Evolutionary conservation across 2,113 vertebrate genomes (phyloP), one percentile per base, ranked within the genome.

Genomic region (Crocuta crocuta): DNA sequence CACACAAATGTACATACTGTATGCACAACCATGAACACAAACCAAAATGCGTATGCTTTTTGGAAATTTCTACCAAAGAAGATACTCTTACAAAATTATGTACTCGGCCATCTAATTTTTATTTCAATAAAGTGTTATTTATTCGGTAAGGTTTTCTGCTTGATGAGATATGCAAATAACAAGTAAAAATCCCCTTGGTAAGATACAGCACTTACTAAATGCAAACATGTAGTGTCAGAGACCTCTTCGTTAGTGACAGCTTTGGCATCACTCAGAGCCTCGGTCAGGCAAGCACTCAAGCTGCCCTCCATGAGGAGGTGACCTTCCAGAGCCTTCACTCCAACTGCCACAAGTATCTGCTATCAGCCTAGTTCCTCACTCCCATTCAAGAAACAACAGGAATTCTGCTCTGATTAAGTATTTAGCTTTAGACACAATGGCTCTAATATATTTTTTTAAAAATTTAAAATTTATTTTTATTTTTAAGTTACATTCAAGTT

Each of bases 41-140:
- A 83, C 50, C 19, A 70, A 76, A 95, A 23, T 81, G 43, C 31
- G 85, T 74, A 85, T 19, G 5, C 55, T 21, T 19, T 58, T 19
- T 58, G 55, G 11, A 94, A 88, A 73, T 6, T 85, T 15, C 4
- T 91, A 13, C 28, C 11, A 33, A 83, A 39, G 21, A 61, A 84
- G 45, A 45, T 73, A 50, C 11, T 80, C 33, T 28, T 55, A 16
- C 2, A 66, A 71, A 92, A 58, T 35, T 45, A 53, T 39, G 43
- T 85, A 6, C 10, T 84, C 11, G 58, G 26, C 17, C 17, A 65
- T 48, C 15, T 76, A 58, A 33, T 70, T 58, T 93, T 93, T 74
- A 94, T 71, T 96, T 94, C 45, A 81, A 24, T 63, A 70, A 70
- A 83, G 39, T 3, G n/a, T 48, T 21, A n/a, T 84, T 48, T 26